These are phyloP conservation scores for Phylloscopus trochilus DNA, from an alignment of 2,113 vertebrate species.

Conservation along the genomic window DNA sequence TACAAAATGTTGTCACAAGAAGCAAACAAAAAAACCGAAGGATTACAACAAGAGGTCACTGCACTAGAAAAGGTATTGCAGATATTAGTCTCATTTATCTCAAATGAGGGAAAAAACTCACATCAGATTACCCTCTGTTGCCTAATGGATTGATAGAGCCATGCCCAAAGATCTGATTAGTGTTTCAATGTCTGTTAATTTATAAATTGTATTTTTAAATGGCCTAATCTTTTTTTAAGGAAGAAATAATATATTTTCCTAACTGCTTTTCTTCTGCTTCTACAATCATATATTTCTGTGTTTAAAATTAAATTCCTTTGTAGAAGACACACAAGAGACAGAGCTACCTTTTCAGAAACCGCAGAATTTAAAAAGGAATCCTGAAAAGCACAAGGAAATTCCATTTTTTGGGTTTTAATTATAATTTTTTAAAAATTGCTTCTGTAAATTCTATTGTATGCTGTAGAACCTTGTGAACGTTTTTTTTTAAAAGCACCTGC, in stretches of 20 bases:
- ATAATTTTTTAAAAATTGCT: not conserved
- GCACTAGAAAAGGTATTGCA: conserved; percentile 80
- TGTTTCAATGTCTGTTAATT: not conserved
- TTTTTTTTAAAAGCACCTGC: not conserved
- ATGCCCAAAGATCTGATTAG: not conserved
- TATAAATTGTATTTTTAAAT: not conserved
- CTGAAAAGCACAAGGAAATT: not conserved
- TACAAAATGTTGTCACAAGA: conserved; percentile 84
- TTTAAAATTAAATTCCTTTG: not conserved
- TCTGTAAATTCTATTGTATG: not conserved
- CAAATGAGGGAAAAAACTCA: not conserved
- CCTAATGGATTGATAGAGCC: not conserved
- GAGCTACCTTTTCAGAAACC: not conserved
- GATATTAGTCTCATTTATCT: not conserved
- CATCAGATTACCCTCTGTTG: not conserved
- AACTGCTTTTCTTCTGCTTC: not conserved
- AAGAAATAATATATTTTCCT: not conserved
- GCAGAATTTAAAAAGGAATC: not conserved
- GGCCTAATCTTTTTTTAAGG: not conserved
- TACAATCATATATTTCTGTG: not conserved
- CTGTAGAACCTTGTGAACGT: not conserved
- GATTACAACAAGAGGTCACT: conserved; percentile 80
- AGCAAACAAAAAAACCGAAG: conserved; percentile 77
- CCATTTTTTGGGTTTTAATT: not conserved
- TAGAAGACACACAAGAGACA: not conserved